phyloP scores from a whole-genome alignment of 2,797 vertebrate species.

The Paguma larvata region DNA sequence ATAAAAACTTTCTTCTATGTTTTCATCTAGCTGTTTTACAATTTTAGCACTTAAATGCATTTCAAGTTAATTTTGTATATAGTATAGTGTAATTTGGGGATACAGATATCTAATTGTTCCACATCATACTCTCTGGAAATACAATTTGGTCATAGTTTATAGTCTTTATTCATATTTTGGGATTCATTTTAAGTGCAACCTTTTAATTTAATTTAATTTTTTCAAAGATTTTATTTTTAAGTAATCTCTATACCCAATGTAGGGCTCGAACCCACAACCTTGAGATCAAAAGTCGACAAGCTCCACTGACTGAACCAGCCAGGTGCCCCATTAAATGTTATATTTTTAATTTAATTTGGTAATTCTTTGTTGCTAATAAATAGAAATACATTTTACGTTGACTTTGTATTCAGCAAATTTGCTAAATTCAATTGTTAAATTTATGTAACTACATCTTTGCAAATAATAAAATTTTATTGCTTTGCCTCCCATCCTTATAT shows the following conservation, averaged over 20 bases:
- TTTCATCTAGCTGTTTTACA: constrained; percentile 17
- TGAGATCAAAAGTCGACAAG: background rate
- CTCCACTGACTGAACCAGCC: background rate
- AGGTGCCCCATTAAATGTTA: background rate
- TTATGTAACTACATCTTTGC: background rate
- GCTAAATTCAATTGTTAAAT: constrained; percentile 18
- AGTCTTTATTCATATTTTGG: background rate
- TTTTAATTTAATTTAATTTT: background rate
- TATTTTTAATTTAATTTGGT: background rate
- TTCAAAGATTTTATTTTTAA: background rate
- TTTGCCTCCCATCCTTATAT: background rate
- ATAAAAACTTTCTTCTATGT: background rate
- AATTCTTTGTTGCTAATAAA: background rate
- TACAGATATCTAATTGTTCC: background rate
- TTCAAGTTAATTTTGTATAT: constrained; percentile 48
- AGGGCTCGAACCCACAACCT: background rate
- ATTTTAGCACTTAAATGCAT: constrained; percentile 17
- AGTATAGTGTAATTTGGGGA: background rate
- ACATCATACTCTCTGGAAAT: constrained; percentile 23
- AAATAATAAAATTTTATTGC: background rate
- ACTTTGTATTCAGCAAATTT: constrained; percentile 34
- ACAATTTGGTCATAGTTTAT: background rate
- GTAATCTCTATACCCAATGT: background rate
- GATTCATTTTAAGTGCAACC: constrained; percentile 37
- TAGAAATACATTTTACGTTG: background rate